A percentile compares a stretch with the other conserved stretches of the same genome.
Evolutionary conservation across 37 sponge, comb jelly and placozoan genomes (phyloP).

Genomic region (Diacarnus erythraeanus): DNA sequence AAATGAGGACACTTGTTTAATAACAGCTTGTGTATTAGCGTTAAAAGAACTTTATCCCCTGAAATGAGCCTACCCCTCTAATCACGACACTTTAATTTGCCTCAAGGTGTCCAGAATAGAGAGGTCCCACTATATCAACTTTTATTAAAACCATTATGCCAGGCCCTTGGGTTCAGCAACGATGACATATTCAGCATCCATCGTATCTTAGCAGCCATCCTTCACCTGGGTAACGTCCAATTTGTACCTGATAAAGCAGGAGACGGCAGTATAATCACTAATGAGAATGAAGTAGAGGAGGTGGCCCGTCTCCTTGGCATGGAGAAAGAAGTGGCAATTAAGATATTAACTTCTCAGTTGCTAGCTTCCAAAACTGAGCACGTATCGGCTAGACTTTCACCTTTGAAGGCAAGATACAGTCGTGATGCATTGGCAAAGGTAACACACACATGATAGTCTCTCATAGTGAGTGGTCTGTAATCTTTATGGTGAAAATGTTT

Average conservation of each 20-base stretch:
- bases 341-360: background rate
- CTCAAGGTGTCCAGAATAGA: too few relatives aligned
- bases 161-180: slow-evolving; percentile 45
- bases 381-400: background rate
- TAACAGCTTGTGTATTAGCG: too few relatives aligned
- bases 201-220: slow-evolving; percentile 55
- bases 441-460: background rate
- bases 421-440: slow-evolving; percentile 79
- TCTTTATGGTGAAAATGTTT: too few relatives aligned
- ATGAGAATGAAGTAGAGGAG: slow-evolving; percentile 35
- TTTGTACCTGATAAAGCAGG: slow-evolving; percentile 2
- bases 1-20: too few relatives aligned
- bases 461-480: background rate
- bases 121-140: too few relatives aligned
- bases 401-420: background rate
- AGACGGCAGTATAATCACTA: slow-evolving; percentile 25
- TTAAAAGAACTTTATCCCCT: too few relatives aligned
- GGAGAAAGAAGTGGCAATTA: background rate
- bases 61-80: too few relatives aligned
- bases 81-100: too few relatives aligned
- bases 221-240: slow-evolving; percentile 70
- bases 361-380: background rate
- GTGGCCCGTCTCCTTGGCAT: slow-evolving; percentile 10
- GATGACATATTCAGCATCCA: slow-evolving; percentile 44
- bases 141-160: too few relatives aligned